Base-by-base conservation (phyloP, 2,797 vertebrate species). In the Chaunax sp. region DNA sequence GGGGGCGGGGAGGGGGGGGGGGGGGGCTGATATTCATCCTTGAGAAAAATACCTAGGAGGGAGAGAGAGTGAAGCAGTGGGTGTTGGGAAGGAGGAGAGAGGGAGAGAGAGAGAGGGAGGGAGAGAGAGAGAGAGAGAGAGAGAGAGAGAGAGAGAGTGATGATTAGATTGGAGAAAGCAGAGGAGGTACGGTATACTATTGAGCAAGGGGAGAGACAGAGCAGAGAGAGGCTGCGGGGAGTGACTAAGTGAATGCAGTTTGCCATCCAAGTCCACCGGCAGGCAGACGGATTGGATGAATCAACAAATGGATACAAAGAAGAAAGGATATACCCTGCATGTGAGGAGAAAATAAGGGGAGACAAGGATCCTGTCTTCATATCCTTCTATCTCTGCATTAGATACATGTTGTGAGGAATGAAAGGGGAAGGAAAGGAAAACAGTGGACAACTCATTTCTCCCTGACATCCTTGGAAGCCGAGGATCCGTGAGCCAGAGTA, bases 201-300 rank as follows among this genome's bases (percentile, higher is more conserved):
- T 80, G 89, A 90, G 90, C 83, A 77, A 78, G 82, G 70, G 66
- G 87, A 88, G 89, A 78, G 85, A 75, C 68, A 64, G 77, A 76
- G 80, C 50, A 55, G 78, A 75, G 77, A 45, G 78, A 67, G 82
- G 74, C 67, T 70, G 83, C 75, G 80, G 77, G 71, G 89, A 83
- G 91, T 85, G 88, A 87, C 88, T 88, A 81, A 90, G 90, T 92
- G 91, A 90, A 94, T 91, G 91, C 90, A 89, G 92, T 87, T 90
- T 82, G 80, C 86, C 49, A 75, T 89, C 66, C 59, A 79, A 90
- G 87, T 90, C 88, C 85, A 88, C 81, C 53, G 72, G 75, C 82
- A 78, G 82, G 55, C 28, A 59, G 69, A 78, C 1, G 64, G 59
- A 74, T 76, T 70, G 75, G 84, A 87, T 64, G 81, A 88, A 89